Evolutionary conservation across 2,888 invertebrate genomes (phyloP), one percentile per base, ranked within the genome.

Genomic region (Amphipyra tragopoginis): DNA sequence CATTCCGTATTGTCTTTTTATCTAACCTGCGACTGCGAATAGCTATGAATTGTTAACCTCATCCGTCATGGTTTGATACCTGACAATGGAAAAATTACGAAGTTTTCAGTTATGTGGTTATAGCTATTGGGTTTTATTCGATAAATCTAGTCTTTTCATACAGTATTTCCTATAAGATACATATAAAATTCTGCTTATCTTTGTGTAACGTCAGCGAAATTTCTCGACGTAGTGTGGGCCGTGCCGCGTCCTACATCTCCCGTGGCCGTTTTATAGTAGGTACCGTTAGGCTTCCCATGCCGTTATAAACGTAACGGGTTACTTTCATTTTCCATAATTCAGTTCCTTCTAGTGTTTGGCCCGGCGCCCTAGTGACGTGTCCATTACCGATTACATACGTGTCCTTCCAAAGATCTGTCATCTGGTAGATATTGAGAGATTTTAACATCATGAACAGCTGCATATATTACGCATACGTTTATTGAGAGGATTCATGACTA

Each of bases 151-250:
- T 57, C 36, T 43, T 63, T 61, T 21, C 14, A 5, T 47, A 5
- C 6, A 8, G 14, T 5, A 21, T 53, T 65, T 59, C 26, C 0
- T 13, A 15, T 36, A 40, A 5, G 34, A 67, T 61, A 67, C 9
- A 57, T 70, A 39, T 70, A 75, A 74, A 68, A 72, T 63, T n/a
- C 49, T 7, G 63, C 42, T 8, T 58, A 72, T 36, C 49, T 33
- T 10, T 10, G 50, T 59, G 63, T 48, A 76, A 78, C 75, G 79
- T 81, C 75, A 80, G 72, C 79, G 92, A 93, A 93, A 73, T 81
- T 93, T 93, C 93, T 93, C 86, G 92, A 91, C 70, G 78, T 64
- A 51, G 14, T 72, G 77, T 81, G 77, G 87, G 86, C 89, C 88
- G 90, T 80, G 82, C 83, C 74, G 69, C 81, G 90, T 72, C 90